Evolutionary conservation across 1,140 invertebrate species (phyloP).

Genomic region (Phocides pigmalion): DNA sequence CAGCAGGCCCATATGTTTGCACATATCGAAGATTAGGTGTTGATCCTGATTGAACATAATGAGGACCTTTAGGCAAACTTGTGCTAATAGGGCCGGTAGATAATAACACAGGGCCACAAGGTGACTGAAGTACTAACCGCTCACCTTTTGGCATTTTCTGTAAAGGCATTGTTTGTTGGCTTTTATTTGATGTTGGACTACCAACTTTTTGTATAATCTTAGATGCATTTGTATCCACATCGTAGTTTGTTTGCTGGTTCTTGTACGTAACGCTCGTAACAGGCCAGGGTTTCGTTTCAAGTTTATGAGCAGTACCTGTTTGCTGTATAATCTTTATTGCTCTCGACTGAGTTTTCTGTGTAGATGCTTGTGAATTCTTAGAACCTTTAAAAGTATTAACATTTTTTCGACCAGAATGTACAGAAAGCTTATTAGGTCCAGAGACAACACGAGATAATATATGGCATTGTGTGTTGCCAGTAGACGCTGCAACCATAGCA

Average conservation of each 20-base stretch:
- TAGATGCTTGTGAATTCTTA: constrained; percentile 64
- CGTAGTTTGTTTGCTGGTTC: constrained; percentile 57
- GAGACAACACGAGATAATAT: constrained; percentile 76
- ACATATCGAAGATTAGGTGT: constrained; percentile 77
- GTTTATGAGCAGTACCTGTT: constrained; percentile 63
- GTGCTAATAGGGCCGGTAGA: constrained; percentile 70
- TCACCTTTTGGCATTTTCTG: constrained; percentile 72
- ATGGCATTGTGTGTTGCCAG: constrained; percentile 75
- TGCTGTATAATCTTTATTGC: constrained; percentile 79
- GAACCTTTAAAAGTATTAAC: constrained; percentile 70
- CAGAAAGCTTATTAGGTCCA: constrained; percentile 75
- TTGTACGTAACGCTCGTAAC: constrained; percentile 71
- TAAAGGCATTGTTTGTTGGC: constrained; percentile 54
- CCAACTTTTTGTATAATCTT: constrained; percentile 78
- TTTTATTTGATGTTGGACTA: constrained; percentile 65
- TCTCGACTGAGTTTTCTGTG: constrained; percentile 72
- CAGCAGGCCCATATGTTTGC: constrained; percentile 70
- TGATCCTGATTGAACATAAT: constrained; percentile 75
- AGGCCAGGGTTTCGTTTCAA: constrained; percentile 70
- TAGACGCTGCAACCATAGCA: constrained; percentile 71
- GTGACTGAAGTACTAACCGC: constrained; percentile 73
- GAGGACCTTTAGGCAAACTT: constrained; percentile 70
- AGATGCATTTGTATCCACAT: constrained; percentile 63
- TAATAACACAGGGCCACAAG: constrained; percentile 72
- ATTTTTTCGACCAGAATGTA: constrained; percentile 74